Conservation (phyloP, 2,113 vertebrate genomes). For the Corydoras sp. region DNA sequence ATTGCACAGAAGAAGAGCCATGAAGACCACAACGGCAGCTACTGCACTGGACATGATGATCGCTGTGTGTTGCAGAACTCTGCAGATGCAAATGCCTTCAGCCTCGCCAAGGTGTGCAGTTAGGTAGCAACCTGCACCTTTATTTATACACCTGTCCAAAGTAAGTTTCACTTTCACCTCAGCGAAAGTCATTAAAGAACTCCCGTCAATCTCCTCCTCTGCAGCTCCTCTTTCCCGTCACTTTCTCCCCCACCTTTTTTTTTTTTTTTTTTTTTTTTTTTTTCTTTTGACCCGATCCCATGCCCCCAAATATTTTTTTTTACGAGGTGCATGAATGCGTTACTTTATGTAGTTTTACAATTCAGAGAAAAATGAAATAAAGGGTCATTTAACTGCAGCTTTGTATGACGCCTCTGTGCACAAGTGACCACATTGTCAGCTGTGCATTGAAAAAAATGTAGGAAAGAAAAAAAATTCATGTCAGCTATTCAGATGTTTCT, state of each 20-base stretch:
- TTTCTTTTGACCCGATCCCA: background rate
- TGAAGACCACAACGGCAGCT: constrained; percentile 14
- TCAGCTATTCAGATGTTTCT: background rate
- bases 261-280: background rate
- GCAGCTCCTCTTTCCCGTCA: constrained; percentile 11
- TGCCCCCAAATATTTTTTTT: background rate
- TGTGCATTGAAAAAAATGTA: no score
- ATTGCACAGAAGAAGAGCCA: constrained; percentile 17
- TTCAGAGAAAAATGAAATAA: background rate
- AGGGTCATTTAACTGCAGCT: constrained; percentile 1
- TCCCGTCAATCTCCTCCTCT: constrained; percentile 9
- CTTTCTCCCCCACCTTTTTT: background rate
- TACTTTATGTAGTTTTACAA: background rate
- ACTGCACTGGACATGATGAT: constrained; percentile 27
- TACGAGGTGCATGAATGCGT: background rate
- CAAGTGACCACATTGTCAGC: no score
- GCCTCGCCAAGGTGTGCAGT: background rate
- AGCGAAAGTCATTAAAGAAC: constrained; percentile 2
- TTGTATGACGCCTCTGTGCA: background rate
- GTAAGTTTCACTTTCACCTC: constrained; percentile 24
- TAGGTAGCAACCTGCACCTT: background rate
- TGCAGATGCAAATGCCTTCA: constrained; percentile 1
- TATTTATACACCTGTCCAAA: constrained; percentile 26
- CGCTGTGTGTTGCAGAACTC: background rate
- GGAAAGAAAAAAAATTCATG: no score